Evolutionary conservation across 2,113 vertebrate genomes (phyloP).

Genomic region (Leucopsar rothschildi): DNA sequence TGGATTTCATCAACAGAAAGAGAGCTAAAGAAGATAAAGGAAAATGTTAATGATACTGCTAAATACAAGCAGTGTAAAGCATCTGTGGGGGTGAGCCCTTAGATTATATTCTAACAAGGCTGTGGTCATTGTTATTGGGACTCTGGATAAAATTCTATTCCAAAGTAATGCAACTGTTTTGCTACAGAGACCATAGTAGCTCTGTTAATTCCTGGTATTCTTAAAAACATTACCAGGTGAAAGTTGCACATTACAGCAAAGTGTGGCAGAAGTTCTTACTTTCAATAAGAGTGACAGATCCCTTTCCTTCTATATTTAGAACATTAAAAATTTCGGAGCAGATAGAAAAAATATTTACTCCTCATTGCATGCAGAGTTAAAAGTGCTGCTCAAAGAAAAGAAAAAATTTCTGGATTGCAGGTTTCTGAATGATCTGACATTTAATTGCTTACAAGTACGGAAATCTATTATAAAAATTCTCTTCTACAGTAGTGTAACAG

Average conservation of each 20-base stretch:
- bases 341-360: background rate
- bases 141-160: background rate
- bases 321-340: background rate
- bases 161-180: background rate
- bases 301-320: background rate
- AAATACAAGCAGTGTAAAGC: slow-evolving; percentile 75
- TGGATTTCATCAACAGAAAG: slow-evolving; percentile 83
- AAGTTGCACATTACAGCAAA: background rate
- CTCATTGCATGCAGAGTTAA: background rate
- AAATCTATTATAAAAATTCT: background rate
- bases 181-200: background rate
- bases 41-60: slow-evolving; percentile 61
- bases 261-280: background rate
- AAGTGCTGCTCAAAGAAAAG: background rate
- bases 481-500: fast-evolving
- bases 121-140: background rate
- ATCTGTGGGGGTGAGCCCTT: slow-evolving; percentile 75
- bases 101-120: background rate
- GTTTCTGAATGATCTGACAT: background rate
- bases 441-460: background rate
- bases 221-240: background rate
- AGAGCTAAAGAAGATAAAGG: slow-evolving; percentile 78
- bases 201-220: background rate
- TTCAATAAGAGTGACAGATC: background rate
- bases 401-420: background rate